These are phyloP conservation scores for Sinocyclocheilus maitianheensis DNA, from an alignment of 2,113 vertebrate species.

Conservation along the genomic window DNA sequence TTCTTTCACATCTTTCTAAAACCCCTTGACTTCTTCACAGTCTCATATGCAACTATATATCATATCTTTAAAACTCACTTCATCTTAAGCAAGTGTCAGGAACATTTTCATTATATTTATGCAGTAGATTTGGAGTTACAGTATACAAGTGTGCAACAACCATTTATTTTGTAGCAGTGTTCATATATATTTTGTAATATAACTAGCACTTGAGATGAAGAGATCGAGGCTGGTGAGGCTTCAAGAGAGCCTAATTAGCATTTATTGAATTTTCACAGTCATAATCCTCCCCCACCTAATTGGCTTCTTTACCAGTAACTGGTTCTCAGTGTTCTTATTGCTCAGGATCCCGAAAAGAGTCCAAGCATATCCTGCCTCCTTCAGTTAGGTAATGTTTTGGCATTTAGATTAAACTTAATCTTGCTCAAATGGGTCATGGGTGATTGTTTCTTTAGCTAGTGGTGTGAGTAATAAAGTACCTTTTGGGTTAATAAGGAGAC, in stretches of 20 bases:
- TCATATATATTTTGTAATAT: background rate
- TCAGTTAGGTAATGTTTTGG: slow-evolving; percentile 66
- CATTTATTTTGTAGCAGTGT: background rate
- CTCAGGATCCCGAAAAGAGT: slow-evolving; percentile 17
- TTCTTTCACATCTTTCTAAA: background rate
- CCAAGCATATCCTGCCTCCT: slow-evolving; percentile 38
- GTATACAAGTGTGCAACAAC: background rate
- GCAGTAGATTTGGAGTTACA: background rate
- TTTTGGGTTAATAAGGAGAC: slow-evolving; percentile 64
- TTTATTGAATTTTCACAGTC: slow-evolving; percentile 43
- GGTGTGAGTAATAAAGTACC: slow-evolving; percentile 58
- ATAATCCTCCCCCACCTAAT: slow-evolving; percentile 35
- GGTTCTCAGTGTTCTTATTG: slow-evolving; percentile 35
- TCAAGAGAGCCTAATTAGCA: slow-evolving; percentile 32
- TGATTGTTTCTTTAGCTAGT: slow-evolving; percentile 68
- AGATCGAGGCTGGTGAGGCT: slow-evolving; percentile 10
- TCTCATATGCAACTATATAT: background rate
- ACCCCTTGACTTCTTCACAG: background rate
- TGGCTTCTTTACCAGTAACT: slow-evolving; percentile 11
- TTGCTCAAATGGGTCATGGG: slow-evolving; percentile 65
- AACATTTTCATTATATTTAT: background rate
- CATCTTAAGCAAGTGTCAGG: background rate
- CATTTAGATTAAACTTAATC: slow-evolving; percentile 67
- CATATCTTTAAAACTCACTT: background rate
- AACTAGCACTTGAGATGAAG: background rate